Evolutionary conservation across 1,140 invertebrate genomes (phyloP), one percentile per base, ranked within the genome.

Genomic region (Pseudoatta argentina): DNA sequence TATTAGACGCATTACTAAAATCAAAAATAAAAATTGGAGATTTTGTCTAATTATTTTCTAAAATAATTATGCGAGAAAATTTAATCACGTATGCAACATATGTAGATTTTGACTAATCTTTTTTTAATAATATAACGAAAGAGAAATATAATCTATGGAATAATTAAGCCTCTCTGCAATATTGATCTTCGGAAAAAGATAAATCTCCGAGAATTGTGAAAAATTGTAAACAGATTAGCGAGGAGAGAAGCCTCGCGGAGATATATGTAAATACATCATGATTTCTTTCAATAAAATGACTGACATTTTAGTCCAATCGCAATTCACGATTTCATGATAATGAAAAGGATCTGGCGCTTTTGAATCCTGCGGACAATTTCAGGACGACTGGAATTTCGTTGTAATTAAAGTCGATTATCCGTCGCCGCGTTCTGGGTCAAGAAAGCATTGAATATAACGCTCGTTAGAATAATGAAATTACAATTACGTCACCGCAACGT

Each of bases 251-350:
- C 18, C 10, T 44, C 18, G 34, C 6, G 7, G 21, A 51, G 8
- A 5, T 8, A 51, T 51, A 16, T 44, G 1, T 16, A 48, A 30
- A 12, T 51, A 69, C 27, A 39, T 7, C 27, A 39, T 7, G 63
- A 79, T 79, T 79, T 69, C n/a, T 69, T 69, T 79, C 14, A 39
- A 67, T 12, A 39, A 67, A 21, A 16, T 10, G 16, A 48, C 39
- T 48, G 61, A 64, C 24, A 34, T 16, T 8, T 48, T 27, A 24
- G 18, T n/a, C 12, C 18, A 66, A 5, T 18, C 59, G 57, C 87
- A 87, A 87, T 85, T 85, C 64, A n/a, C 57, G 71, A 86, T 89
- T 89, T 89, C 79, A 83, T 79, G 87, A 72, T 77, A 83, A 78
- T 57, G 71, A 87, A 14, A 48, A 34, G 73, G 27, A 53, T 69